Base-by-base conservation (phyloP, 2,888 invertebrate genomes). In the Cataglyphis livida region DNA sequence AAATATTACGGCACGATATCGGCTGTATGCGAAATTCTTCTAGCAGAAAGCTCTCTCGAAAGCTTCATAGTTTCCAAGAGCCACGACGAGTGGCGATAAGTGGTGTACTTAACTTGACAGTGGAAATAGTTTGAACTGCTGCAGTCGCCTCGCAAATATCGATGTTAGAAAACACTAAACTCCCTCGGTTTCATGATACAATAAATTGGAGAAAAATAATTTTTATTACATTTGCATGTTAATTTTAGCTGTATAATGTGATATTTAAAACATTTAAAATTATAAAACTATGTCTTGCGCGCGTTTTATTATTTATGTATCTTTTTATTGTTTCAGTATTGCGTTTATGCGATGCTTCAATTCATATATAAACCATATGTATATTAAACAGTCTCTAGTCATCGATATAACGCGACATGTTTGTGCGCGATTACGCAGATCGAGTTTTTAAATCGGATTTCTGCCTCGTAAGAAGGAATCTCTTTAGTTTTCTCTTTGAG, bases 51-150 rank as follows among this genome's bases (percentile, higher is more conserved):
- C 64, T 61, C 64, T 61, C 82, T 41, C 61, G 82, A 66, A 71
- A 87, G 86, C 88, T 84, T 88, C 86, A 81, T 82, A 84, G 83
- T 81, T 88, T 84, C 84, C 73, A 61, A 64, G 81, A 76, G 76
- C 41, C 32, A 38, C 65, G 51, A 81, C 78, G 76, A 81, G 59
- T 81, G 51, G 73, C 82, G 85, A 79, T 86, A 84, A 88, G 85
- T 84, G 84, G 70, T 57, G 84, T 82, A 74, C 87, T 88, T 86
- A 84, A 84, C 88, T 82, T 84, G 81, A 88, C 84, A 82, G 78
- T 74, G 51, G 59, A 82, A 71, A 71, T 51, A 81, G 76, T 81
- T 78, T 62, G 61, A 79, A 28, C 75, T 70, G 73, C 78, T 61
- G 59, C 76, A 75, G 57, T 71, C 74, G 76, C 48, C 61, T 83